phyloP scores from a whole-genome alignment of 2,888 invertebrate genomes.

The Amphiduros pacificus region DNA sequence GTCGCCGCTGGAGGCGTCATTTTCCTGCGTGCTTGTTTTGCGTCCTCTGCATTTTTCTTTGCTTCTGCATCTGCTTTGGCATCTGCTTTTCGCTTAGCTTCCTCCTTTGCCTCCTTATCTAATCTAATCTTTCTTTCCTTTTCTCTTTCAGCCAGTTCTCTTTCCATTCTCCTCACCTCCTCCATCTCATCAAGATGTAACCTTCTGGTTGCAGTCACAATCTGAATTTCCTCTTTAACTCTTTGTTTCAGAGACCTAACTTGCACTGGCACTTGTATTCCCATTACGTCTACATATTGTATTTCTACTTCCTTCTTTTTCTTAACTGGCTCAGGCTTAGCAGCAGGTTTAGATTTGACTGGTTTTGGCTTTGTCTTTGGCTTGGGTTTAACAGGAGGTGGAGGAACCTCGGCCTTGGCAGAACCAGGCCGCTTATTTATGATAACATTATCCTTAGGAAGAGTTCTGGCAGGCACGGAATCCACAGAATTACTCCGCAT shows the following conservation, averaged over 20 bases:
- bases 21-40: not conserved
- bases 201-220: constrained; percentile 58
- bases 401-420: not conserved
- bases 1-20: constrained; percentile 10
- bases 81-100: constrained; percentile 11
- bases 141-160: constrained; percentile 32
- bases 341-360: not conserved
- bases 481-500: not conserved
- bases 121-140: constrained; percentile 14
- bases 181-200: constrained; percentile 60
- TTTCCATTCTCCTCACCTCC: constrained; percentile 55
- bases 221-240: constrained; percentile 62
- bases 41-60: constrained; percentile 5
- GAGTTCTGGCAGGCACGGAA: not conserved
- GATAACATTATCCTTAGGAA: not conserved
- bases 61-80: not conserved
- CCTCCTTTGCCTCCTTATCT: constrained; percentile 15
- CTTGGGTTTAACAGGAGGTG: constrained; percentile 4
- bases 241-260: constrained; percentile 55
- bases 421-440: not conserved
- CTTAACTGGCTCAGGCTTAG: constrained; percentile 11
- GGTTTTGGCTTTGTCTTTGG: not conserved
- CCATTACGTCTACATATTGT: constrained; percentile 51
- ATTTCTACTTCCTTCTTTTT: constrained; percentile 19
- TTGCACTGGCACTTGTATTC: constrained; percentile 52